A percentile compares a stretch with the other conserved stretches of the same genome.
Conservation (phyloP, 2,888 invertebrate genomes). For the Nasonia oneida region DNA sequence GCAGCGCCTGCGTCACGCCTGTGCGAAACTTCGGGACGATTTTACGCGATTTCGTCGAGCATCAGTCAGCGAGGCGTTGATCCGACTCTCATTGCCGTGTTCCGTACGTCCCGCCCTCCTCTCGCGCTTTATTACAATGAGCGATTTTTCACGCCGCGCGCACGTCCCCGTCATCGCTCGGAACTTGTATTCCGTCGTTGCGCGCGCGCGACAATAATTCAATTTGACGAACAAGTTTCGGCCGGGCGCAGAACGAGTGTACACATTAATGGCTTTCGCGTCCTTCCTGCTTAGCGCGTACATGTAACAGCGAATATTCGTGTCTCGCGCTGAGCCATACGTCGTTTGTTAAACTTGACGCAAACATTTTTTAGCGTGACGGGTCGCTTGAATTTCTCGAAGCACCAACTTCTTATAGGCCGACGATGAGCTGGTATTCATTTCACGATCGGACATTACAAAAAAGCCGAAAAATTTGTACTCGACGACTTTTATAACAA, state of each 20-base stretch:
- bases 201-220: slow-evolving; percentile 32
- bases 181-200: not conserved
- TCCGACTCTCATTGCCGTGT: slow-evolving; percentile 29
- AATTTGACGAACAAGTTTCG: slow-evolving; percentile 31
- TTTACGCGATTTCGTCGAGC: slow-evolving; percentile 10
- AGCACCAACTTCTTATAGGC: too few relatives aligned
- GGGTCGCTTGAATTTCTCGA: too few relatives aligned
- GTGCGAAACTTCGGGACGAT: not conserved
- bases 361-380: not conserved
- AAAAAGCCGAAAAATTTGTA: too few relatives aligned
- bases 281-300: not conserved
- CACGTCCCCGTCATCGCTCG: not conserved
- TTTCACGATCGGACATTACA: too few relatives aligned
- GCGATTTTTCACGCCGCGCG: not conserved
- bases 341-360: not conserved
- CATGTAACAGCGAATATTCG: not conserved
- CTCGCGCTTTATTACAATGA: slow-evolving; percentile 6
- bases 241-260: not conserved
- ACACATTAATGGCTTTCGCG: not conserved
- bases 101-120: not conserved
- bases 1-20: not conserved
- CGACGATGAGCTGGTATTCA: too few relatives aligned
- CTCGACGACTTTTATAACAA: too few relatives aligned
- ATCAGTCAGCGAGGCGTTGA: slow-evolving; percentile 40
- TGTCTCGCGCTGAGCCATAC: not conserved